These are phyloP conservation scores for Xenentodon cancila DNA, from an alignment of 2,797 vertebrate species.

Conservation along the genomic window DNA sequence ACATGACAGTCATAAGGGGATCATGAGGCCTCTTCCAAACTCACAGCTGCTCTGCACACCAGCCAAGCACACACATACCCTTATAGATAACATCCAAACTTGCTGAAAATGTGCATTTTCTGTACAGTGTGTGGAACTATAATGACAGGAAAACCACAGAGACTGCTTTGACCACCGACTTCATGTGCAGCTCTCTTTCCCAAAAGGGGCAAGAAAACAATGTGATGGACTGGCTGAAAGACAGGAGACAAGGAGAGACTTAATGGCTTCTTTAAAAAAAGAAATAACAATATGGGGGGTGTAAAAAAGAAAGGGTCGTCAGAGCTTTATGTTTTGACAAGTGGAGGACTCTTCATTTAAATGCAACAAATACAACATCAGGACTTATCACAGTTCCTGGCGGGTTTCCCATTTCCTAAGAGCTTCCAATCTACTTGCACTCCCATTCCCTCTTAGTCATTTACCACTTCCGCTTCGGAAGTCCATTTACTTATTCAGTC, in stretches of 20 bases:
- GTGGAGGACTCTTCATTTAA: constrained; percentile 36
- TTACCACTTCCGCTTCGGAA: constrained; percentile 25
- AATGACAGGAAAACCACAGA: constrained; percentile 39
- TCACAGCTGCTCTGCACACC: constrained; percentile 25
- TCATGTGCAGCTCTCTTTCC: background rate
- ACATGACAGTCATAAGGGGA: constrained; percentile 64
- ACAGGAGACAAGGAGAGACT: background rate
- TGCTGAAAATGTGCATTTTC: background rate
- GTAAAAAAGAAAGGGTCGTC: constrained; percentile 7
- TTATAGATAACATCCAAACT: constrained; percentile 22
- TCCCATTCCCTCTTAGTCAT: background rate
- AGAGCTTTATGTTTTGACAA: constrained; percentile 46
- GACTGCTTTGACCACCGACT: constrained; percentile 6
- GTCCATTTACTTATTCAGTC: constrained; percentile 33
- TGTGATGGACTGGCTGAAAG: constrained; percentile 1
- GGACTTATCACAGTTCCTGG: constrained; percentile 39
- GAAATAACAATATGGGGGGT: background rate
- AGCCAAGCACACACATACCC: background rate
- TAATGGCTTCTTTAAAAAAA: background rate
- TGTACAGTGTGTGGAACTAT: constrained; percentile 11
- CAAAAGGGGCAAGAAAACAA: background rate
- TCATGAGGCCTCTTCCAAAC: constrained; percentile 53
- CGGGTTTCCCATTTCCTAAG: constrained; percentile 44
- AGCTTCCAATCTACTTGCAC: constrained; percentile 22
- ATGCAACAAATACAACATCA: constrained; percentile 47